Conservation (phyloP, 2,797 vertebrate genomes). For the Acanthis flammea region DNA sequence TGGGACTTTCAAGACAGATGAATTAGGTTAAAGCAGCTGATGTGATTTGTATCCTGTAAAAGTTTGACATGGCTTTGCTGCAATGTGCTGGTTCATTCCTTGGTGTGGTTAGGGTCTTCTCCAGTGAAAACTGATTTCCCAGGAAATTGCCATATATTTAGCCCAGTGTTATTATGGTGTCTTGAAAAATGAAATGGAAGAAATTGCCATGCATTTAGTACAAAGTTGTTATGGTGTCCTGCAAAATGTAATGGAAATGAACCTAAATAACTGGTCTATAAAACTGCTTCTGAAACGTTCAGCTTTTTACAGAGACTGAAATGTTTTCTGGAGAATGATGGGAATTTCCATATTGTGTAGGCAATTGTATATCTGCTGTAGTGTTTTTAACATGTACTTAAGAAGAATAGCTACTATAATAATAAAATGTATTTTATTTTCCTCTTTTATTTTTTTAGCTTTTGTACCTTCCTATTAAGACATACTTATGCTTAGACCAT, state of each 20-base stretch:
- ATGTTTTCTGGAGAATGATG: background rate
- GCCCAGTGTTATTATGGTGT: background rate
- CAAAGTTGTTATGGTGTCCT: background rate
- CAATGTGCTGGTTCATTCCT: background rate
- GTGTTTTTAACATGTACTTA: background rate
- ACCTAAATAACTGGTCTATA: background rate
- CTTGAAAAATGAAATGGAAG: background rate
- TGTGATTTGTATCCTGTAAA: background rate
- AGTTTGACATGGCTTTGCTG: background rate
- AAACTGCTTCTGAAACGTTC: background rate
- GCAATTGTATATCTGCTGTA: background rate
- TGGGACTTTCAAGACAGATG: background rate
- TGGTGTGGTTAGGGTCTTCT: background rate
- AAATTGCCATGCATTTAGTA: background rate
- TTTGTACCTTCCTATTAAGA: background rate
- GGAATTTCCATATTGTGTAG: background rate
- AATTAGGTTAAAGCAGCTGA: background rate
- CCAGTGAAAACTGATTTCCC: background rate
- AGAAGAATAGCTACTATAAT: background rate
- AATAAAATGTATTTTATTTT: background rate
- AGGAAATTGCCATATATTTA: background rate
- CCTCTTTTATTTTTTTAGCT: background rate
- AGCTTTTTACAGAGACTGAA: background rate
- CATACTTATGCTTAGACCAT: background rate
- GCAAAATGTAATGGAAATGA: background rate